A percentile compares a stretch with the other conserved stretches of the same genome.
phyloP scores from a whole-genome alignment of 2,888 invertebrate genomes.

The Eristalis intricaria region DNA sequence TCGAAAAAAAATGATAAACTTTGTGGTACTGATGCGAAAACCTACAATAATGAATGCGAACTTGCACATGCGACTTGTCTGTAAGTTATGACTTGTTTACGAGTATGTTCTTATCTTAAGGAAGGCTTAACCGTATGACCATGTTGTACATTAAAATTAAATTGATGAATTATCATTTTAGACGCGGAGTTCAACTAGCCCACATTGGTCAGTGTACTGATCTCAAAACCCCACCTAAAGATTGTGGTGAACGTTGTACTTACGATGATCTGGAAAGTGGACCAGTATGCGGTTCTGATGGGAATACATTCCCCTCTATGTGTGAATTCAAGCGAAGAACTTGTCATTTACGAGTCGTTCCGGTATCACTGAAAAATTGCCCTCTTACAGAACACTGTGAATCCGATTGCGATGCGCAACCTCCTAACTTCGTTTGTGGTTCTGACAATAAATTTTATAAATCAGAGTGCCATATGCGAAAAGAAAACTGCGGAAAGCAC shows the following conservation, averaged over 20 bases:
- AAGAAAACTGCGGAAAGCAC: constrained; percentile 95
- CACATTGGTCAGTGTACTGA: constrained; percentile 94
- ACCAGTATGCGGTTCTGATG: constrained; percentile 94
- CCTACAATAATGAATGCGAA: constrained; percentile 91
- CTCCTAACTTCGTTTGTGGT: constrained; percentile 91
- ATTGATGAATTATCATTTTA: constrained; percentile 78
- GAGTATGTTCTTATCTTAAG: background rate
- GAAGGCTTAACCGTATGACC: too few species aligned
- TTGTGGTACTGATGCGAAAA: constrained; percentile 94
- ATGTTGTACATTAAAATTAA: background rate
- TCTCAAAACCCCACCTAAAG: constrained; percentile 80
- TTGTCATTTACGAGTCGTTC: constrained; percentile 92
- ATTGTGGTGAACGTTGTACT: constrained; percentile 83
- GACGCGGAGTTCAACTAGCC: constrained; percentile 92
- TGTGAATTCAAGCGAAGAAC: constrained; percentile 92
- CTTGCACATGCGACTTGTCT: constrained; percentile 92
- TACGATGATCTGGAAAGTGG: constrained; percentile 84
- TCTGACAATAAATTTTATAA: constrained; percentile 95
- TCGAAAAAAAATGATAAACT: constrained; percentile 88
- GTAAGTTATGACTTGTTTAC: constrained; percentile 82
- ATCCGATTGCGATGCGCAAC: constrained; percentile 83
- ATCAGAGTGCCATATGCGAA: constrained; percentile 95
- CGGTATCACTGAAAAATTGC: constrained; percentile 91
- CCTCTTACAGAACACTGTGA: constrained; percentile 92
- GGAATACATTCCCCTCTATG: constrained; percentile 92